phyloP scores from a whole-genome alignment of 2,113 vertebrate species.

The Callocephalon fimbriatum region DNA sequence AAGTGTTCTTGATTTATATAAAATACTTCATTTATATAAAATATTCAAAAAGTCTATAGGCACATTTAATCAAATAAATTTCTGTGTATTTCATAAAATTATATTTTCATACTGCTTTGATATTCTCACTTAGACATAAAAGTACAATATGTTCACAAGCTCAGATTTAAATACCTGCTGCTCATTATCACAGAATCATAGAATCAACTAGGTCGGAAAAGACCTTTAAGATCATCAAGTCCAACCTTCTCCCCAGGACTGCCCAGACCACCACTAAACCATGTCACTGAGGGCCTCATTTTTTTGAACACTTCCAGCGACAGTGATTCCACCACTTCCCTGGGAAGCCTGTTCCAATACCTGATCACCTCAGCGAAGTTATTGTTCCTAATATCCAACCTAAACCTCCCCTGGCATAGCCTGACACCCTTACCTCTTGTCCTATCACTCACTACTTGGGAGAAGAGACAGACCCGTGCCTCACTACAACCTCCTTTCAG shows the following conservation, averaged over 20 bases:
- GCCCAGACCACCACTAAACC: not conserved
- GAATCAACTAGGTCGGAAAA: not conserved
- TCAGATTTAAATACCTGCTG: not conserved
- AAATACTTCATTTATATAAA: not conserved
- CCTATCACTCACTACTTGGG: not conserved
- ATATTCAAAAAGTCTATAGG: not conserved
- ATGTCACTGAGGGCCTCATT: not conserved
- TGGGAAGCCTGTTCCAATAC: not conserved
- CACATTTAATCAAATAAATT: not conserved
- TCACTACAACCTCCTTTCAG: not conserved
- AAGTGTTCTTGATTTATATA: not conserved
- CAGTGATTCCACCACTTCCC: not conserved
- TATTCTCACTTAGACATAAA: not conserved
- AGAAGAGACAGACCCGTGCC: accelerated
- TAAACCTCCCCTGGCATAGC: not conserved
- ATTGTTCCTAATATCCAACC: not conserved
- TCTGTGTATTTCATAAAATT: not conserved
- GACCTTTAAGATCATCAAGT: not conserved
- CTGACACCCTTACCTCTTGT: not conserved
- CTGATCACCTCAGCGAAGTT: not conserved
- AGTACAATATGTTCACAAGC: not conserved
- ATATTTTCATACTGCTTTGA: not conserved
- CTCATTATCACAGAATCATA: not conserved
- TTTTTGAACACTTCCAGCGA: not conserved
- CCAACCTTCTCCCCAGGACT: not conserved